Evolutionary conservation across 2,797 vertebrate genomes (phyloP).

Genomic region (Lagocephalus sceleratus): DNA sequence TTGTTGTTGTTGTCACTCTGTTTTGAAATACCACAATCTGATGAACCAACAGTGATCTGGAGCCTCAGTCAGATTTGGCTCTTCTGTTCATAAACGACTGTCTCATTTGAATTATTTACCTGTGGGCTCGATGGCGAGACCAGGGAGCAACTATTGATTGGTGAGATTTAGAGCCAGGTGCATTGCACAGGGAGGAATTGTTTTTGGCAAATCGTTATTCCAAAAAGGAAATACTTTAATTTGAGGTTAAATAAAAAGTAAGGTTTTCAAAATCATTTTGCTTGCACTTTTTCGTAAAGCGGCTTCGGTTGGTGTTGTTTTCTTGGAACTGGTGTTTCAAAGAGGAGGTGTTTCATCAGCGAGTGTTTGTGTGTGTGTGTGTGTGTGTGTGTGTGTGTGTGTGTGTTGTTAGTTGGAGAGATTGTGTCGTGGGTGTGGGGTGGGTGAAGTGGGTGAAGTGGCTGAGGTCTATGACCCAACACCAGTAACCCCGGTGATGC

Average conservation of each 20-base stretch:
- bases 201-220: not conserved
- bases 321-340: conserved; percentile 2
- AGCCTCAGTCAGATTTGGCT: conserved; percentile 65
- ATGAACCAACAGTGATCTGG: conserved; percentile 54
- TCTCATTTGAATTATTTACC: conserved; percentile 80
- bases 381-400: conserved; percentile 2
- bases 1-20: conserved; percentile 2
- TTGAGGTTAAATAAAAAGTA: conserved; percentile 28
- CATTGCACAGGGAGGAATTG: conserved; percentile 36
- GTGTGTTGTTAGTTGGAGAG: too few species aligned
- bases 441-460: too few species aligned
- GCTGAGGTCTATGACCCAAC: too few species aligned
- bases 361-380: conserved; percentile 35
- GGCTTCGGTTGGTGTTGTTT: not conserved
- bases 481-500: too few species aligned
- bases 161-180: conserved; percentile 70
- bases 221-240: conserved; percentile 15
- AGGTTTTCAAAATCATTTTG: conserved; percentile 26
- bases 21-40: conserved; percentile 26
- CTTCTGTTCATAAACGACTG: conserved; percentile 54
- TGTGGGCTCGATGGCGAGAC: conserved; percentile 67
- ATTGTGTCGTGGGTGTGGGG: too few species aligned
- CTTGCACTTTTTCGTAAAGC: too few species aligned
- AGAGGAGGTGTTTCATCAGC: conserved; percentile 19
- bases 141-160: conserved; percentile 70